Evolutionary conservation across 2,888 invertebrate genomes (phyloP), one percentile per base, ranked within the genome.

Genomic region (Drosophila longiperda): DNA sequence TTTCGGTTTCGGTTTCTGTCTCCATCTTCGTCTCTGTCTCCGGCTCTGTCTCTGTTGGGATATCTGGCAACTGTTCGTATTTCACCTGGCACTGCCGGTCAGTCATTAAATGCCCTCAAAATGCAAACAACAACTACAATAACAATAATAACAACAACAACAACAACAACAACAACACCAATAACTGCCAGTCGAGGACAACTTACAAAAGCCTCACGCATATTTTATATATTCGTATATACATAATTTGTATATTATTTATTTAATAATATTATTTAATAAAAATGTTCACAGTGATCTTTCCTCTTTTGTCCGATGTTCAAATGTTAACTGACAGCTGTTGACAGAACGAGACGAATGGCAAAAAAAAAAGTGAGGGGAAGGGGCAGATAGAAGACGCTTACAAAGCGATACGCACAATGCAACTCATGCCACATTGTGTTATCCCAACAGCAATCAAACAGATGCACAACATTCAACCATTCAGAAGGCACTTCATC

Each of bases 61-160:
- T 87, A 63, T 74, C 73, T 88, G 87, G 90, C 87, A 83, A 83
- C 89, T 83, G 89, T 82, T 82, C 75, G 86, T 88, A 80, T 86
- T 89, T 91, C 90, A 91, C 89, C 91, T 88, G 90, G 90, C 86
- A 82, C 65, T 66, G 78, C 53, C 78, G 62, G 54, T 75, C 80
- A 82, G 90, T 90, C 89, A 86, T 89, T 85, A 89, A 89, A 88
- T 87, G 83, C 90, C 80, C 85, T 75, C 78, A 73, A 84, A 84
- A 87, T 87, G 75, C 89, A 89, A 84, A 74, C 89, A 81, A 78
- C 66, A 82, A 75, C 79, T 69, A 64, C 66, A 73, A 57, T 61
- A 62, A 68, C 58, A 74, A 36, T 59, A 66, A 68, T 33, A 68
- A 50, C 58, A 54, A 50, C 45, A 58, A 32, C 65, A 54, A 34